phyloP scores from a whole-genome alignment of 2,888 invertebrate species.

The Pseudococcus longispinus region DNA sequence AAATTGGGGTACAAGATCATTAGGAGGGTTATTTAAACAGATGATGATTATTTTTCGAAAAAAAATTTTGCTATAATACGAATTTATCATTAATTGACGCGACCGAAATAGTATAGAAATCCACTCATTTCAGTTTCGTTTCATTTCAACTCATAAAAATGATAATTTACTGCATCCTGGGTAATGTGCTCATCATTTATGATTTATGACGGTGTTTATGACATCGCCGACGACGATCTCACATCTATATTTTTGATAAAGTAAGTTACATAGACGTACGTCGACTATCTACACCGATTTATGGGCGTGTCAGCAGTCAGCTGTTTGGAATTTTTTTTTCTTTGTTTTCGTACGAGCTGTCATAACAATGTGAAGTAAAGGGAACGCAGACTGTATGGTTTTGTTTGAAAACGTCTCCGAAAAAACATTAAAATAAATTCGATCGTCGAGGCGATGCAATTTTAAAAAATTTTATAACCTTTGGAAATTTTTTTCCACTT shows the following conservation, averaged over 20 bases:
- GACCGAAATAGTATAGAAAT: background rate
- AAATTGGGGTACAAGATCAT: background rate
- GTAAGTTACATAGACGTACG: background rate
- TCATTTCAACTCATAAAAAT: background rate
- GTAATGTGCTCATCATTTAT: background rate
- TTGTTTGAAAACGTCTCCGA: background rate
- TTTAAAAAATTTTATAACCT: background rate
- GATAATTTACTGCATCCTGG: background rate
- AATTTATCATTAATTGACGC: background rate
- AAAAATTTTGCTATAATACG: background rate
- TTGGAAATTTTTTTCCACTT: background rate
- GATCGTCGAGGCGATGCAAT: background rate
- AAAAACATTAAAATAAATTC: background rate
- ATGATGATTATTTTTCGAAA: background rate
- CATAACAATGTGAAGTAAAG: too few relatives aligned
- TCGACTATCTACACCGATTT: background rate
- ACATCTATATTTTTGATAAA: background rate
- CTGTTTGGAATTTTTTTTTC: background rate
- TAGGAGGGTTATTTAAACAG: background rate
- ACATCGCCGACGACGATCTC: background rate
- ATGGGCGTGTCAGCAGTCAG: background rate
- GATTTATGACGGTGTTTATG: constrained; percentile 3
- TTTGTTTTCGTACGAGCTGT: background rate
- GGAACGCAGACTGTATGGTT: too few relatives aligned
- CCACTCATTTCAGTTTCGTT: background rate